Base-by-base conservation (phyloP, 2,113 vertebrate genomes). In the Drymodes brunneopygia region DNA sequence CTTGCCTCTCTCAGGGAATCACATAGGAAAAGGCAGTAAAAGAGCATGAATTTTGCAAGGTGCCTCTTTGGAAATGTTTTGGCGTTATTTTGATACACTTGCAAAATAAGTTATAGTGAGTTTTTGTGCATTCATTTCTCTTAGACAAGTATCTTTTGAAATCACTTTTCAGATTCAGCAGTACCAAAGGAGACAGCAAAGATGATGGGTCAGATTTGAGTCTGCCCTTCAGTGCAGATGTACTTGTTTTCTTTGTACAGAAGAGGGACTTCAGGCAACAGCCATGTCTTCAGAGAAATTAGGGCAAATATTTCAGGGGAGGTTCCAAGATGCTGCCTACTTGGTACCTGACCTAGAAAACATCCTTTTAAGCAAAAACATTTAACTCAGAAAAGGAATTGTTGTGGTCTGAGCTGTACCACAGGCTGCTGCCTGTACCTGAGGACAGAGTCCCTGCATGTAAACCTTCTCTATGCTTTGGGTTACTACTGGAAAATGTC, bases 401-500 rank as follows among this genome's bases (percentile, higher is more conserved):
- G 72, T 6, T 67, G 9, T 74, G 33, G 28, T 53, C 29, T 84
- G 67, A 87, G 47, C 35, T 81, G 47, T 51, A 58, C 20, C 50
- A 42, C 3, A 29, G 29, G 33, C 70, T 87, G 29, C 54, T 78
- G 48, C 65, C 33, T 54, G 22, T 60, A 61, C 31, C 44, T 53
- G 44, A 83, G 35, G 3, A 1, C 48, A 56, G 36, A 60, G 28
- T 92, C 29, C 18, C 11, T 62, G 47, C 14, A 16, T 0, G 0
- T 40, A 50, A 88, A 62, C 14, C 12, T 86, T 42, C 54, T 71
- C 48, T 71, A n/a, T 54, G 28, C 48, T 94, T 87, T 94, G 12
- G 18, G 38, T 57, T 28, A 28, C 31, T 62, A 17, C 31, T 51
- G 31, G 27, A 51, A 81, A 64, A 70, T 6, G 12, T 66, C 62